These are phyloP conservation scores for Ruditapes philippinarum DNA, from an alignment of 1,140 invertebrate genomes.

Conservation along the genomic window DNA sequence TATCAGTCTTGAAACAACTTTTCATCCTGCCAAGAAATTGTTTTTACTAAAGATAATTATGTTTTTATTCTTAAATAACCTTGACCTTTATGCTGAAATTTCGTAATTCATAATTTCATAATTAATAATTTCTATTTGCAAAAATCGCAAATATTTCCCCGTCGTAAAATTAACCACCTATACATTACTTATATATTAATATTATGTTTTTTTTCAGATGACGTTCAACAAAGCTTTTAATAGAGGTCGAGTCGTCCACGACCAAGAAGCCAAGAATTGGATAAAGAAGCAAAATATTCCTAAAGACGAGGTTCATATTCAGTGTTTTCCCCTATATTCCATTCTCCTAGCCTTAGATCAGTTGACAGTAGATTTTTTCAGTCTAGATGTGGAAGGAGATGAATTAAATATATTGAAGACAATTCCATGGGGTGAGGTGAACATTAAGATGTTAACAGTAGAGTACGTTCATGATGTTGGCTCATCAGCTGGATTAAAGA, in stretches of 20 bases:
- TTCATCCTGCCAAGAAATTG: too few species aligned
- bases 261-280: slow-evolving; percentile 42
- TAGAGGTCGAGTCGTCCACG: slow-evolving; percentile 54
- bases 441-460: slow-evolving; percentile 84
- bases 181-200: too few species aligned
- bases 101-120: too few species aligned
- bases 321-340: slow-evolving; percentile 94
- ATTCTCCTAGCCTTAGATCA: slow-evolving; percentile 92
- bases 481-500: slow-evolving; percentile 34
- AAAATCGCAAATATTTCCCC: too few species aligned
- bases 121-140: too few species aligned
- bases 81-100: too few species aligned
- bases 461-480: slow-evolving; percentile 60
- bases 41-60: too few species aligned
- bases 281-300: slow-evolving; percentile 27
- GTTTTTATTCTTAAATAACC: too few species aligned
- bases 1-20: too few species aligned
- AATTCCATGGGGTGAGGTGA: slow-evolving; percentile 87
- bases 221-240: slow-evolving; percentile 71
- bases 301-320: slow-evolving; percentile 87
- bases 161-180: too few species aligned
- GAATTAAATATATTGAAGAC: slow-evolving; percentile 88
- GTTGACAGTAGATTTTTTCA: slow-evolving; percentile 91
- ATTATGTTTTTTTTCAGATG: slow-evolving; percentile 44
- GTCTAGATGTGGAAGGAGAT: slow-evolving; percentile 90